These are phyloP conservation scores for Drosophila obscura DNA, from an alignment of 1,140 invertebrate genomes.

Conservation along the genomic window DNA sequence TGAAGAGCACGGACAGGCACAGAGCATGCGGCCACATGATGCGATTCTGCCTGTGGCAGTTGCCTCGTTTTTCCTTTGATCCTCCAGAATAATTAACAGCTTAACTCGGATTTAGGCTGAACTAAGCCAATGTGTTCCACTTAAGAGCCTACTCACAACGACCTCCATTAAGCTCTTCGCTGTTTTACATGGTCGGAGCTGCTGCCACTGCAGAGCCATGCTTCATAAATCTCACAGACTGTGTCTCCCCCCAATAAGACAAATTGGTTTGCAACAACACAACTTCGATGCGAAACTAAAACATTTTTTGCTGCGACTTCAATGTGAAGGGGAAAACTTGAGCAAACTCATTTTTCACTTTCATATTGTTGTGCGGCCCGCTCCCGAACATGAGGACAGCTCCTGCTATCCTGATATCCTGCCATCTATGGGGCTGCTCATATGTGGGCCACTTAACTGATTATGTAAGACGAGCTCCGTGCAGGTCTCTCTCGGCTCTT, in stretches of 20 bases:
- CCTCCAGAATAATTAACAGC: slow-evolving; percentile 38
- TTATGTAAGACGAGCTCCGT: slow-evolving; percentile 61
- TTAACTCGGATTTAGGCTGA: slow-evolving; percentile 41
- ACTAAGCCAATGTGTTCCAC: slow-evolving; percentile 5
- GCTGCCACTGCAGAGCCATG: slow-evolving; percentile 19
- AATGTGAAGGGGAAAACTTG: slow-evolving; percentile 58
- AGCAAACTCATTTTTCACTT: slow-evolving; percentile 77
- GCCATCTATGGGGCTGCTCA: slow-evolving; percentile 13
- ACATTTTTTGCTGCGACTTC: slow-evolving; percentile 37
- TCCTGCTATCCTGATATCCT: background rate
- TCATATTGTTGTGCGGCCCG: slow-evolving; percentile 68
- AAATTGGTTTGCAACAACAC: slow-evolving; percentile 66
- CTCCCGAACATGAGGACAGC: slow-evolving; percentile 14
- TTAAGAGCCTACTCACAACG: background rate
- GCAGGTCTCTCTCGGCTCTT: slow-evolving; percentile 19
- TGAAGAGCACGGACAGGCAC: slow-evolving; percentile 21
- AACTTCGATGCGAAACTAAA: slow-evolving; percentile 71
- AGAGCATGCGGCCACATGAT: slow-evolving; percentile 17
- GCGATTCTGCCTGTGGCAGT: slow-evolving; percentile 7
- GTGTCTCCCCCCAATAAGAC: slow-evolving; percentile 59
- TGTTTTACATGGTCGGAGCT: slow-evolving; percentile 16
- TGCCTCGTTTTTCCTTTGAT: slow-evolving; percentile 29
- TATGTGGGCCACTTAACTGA: slow-evolving; percentile 74
- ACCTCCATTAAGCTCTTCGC: no score
- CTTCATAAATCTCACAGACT: slow-evolving; percentile 54